A percentile compares a stretch with the other conserved stretches of the same genome.
phyloP scores from a whole-genome alignment of 2,888 invertebrate species.

The Drosophila mulleri region DNA sequence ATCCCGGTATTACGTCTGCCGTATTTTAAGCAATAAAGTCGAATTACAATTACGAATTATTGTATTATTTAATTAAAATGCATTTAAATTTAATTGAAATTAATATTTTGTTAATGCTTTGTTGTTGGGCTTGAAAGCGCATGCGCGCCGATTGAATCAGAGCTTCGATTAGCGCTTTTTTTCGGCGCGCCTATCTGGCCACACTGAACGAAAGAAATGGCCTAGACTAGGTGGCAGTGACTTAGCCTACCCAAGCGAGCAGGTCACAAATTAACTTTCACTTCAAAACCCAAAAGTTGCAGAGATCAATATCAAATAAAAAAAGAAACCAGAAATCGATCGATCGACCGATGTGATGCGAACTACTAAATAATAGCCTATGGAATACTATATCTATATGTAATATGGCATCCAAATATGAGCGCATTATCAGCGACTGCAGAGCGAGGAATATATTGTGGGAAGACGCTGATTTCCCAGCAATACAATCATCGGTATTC shows the following conservation, averaged over 20 bases:
- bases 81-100: too few species aligned
- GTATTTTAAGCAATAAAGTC: constrained; percentile 21
- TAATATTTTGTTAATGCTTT: too few species aligned
- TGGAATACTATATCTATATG: constrained; percentile 12
- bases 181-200: constrained; percentile 31
- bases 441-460: constrained; percentile 92
- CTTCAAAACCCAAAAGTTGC: constrained; percentile 38
- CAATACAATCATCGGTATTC: constrained; percentile 94
- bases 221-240: constrained; percentile 58
- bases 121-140: neutral
- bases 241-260: constrained; percentile 25
- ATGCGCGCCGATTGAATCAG: neutral
- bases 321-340: constrained; percentile 2
- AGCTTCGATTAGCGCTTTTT: constrained; percentile 27
- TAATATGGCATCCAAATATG: constrained; percentile 87
- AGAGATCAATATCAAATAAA: constrained; percentile 1
- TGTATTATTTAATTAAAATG: too few species aligned
- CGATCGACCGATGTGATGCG: constrained; percentile 33
- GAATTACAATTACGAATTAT: too few species aligned
- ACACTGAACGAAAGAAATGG: constrained; percentile 46
- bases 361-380: constrained; percentile 22
- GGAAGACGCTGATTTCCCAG: constrained; percentile 97
- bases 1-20: constrained; percentile 54
- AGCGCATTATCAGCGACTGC: constrained; percentile 92
- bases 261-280: constrained; percentile 58